Evolutionary conservation across 1,140 invertebrate species (phyloP), one percentile per base, ranked within the genome.

Genomic region (Meloidogyne hapla): DNA sequence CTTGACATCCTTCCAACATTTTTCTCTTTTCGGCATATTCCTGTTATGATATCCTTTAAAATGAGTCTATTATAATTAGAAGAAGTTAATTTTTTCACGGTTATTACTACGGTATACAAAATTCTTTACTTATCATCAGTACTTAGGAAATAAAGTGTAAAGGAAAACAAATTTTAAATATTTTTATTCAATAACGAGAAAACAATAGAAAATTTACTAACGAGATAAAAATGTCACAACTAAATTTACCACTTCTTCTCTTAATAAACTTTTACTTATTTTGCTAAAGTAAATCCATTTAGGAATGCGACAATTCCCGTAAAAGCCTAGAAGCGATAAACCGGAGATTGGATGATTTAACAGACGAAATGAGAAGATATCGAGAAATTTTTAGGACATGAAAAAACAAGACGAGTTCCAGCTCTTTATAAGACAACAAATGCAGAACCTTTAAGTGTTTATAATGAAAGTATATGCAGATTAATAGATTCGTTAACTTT

Each of bases 271-370:
- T 1, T 40, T 74, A n/a, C 28, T n/a, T n/a, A 26, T 33, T 33
- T 33, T 33, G 4, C 33, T 33, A n/a, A 33, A 33, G 33, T 33
- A 33, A 33, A 33, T 33, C 28, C 9, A 33, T 76, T 77, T n/a
- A 78, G 77, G 77, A 78, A 73, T 78, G 77, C 23, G 77, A 78
- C 61, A 72, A 62, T 33, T 78, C 77, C 10, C 77, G 77, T 33
- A 78, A 78, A 56, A 78, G 48, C 64, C 23, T 78, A 18, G 77
- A 78, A 67, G 21, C 45, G 1, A 78, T 78, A 26, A 78, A 79
- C 26, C 65, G 77, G 10, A 38, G 77, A 26, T 67, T 78, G 4
- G 77, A 78, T 23, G 77, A 78, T 48, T 25, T 78, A 25, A 78
- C 80, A 23, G 77, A 78, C 38, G 77, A 79, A 71, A 67, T 78